Evolutionary conservation across 2,888 invertebrate species (phyloP).

Genomic region (Coremacera marginata): DNA sequence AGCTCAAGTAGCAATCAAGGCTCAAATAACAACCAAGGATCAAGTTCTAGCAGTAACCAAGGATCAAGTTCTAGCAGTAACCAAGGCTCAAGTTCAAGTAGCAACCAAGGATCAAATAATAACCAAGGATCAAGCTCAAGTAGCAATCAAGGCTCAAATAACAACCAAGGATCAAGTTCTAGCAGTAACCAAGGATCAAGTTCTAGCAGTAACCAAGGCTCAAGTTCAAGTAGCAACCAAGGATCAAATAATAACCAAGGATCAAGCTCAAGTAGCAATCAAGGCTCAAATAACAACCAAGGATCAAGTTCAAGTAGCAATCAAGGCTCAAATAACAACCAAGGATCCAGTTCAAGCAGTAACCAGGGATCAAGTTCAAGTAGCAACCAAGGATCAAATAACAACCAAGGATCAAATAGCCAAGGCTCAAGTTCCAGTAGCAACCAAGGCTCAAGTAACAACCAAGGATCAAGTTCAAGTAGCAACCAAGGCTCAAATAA

Average conservation of each 20-base stretch:
- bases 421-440: background rate
- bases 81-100: slow-evolving; percentile 45
- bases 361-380: no score
- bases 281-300: no score
- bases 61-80: slow-evolving; percentile 38
- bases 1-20: no score
- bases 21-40: slow-evolving; percentile 33
- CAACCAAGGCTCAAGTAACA: background rate
- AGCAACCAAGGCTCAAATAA: background rate
- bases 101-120: slow-evolving; percentile 39
- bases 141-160: slow-evolving; percentile 12
- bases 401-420: no score
- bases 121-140: background rate
- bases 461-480: background rate
- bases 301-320: no score
- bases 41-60: slow-evolving; percentile 32
- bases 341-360: no score
- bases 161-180: slow-evolving; percentile 32
- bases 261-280: no score
- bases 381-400: background rate
- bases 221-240: slow-evolving; percentile 50
- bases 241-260: no score
- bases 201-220: slow-evolving; percentile 34
- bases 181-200: slow-evolving; percentile 13
- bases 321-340: no score